Conservation (phyloP, 2,888 invertebrate species). For the Fabriciana adippe region DNA sequence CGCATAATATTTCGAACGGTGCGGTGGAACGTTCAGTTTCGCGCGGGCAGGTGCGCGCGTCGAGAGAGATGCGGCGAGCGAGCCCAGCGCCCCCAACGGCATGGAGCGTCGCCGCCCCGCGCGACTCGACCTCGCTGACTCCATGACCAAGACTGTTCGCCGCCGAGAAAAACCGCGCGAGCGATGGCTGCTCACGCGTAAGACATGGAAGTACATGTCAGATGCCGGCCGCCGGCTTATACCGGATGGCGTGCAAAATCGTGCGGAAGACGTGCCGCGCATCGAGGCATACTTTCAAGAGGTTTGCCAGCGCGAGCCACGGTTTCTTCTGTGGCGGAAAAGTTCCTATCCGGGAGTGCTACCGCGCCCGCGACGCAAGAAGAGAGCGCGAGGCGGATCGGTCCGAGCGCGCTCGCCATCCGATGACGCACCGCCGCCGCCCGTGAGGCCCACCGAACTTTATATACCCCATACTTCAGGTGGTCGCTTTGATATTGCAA, state of each 20-base stretch:
- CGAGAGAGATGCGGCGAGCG: slow-evolving; percentile 53
- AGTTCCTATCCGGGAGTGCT: slow-evolving; percentile 90
- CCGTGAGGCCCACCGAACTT: slow-evolving; percentile 74
- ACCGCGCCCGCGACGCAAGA: slow-evolving; percentile 80
- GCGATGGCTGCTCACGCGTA: slow-evolving; percentile 93
- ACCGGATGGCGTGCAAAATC: slow-evolving; percentile 89
- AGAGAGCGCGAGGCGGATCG: slow-evolving; percentile 85
- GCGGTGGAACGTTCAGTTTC: slow-evolving; percentile 71
- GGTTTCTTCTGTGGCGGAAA: slow-evolving; percentile 91
- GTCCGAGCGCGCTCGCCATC: slow-evolving; percentile 86
- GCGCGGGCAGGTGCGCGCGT: slow-evolving; percentile 72
- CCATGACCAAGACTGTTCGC: slow-evolving; percentile 75
- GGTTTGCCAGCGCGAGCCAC: slow-evolving; percentile 89
- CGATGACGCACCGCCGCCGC: slow-evolving; percentile 80
- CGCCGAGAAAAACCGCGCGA: slow-evolving; percentile 86
- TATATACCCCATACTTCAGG: slow-evolving; percentile 79
- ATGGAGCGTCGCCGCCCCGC: slow-evolving; percentile 59
- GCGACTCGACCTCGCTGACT: slow-evolving; percentile 71
- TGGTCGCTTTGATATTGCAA: slow-evolving; percentile 86
- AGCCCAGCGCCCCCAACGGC: slow-evolving; percentile 52
- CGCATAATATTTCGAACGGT: slow-evolving; percentile 72
- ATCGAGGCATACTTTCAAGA: slow-evolving; percentile 93
- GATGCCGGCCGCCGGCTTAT: slow-evolving; percentile 93
- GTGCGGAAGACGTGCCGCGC: slow-evolving; percentile 88
- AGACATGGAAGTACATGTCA: slow-evolving; percentile 97